These are phyloP conservation scores for Hydrophis major DNA, from an alignment of 2,797 vertebrate genomes.

Conservation along the genomic window DNA sequence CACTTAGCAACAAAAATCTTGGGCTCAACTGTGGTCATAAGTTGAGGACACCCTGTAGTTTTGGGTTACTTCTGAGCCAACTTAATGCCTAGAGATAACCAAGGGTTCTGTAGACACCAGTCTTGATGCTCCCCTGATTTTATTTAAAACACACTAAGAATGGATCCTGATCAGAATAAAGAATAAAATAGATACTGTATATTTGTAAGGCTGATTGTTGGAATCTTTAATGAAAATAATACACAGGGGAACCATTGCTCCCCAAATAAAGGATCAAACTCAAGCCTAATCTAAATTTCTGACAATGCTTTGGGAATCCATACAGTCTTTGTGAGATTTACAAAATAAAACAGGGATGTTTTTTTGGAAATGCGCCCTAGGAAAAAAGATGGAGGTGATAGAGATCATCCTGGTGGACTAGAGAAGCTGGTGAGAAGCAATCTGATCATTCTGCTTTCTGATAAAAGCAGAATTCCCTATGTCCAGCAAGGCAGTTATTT, in stretches of 20 bases:
- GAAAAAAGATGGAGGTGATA: background rate
- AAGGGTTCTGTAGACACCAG: background rate
- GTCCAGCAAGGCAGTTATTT: background rate
- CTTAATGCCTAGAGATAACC: background rate
- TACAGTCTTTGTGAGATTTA: background rate
- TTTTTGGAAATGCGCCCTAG: background rate
- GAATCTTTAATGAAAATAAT: background rate
- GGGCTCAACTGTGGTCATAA: too few relatives aligned
- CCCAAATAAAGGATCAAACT: background rate
- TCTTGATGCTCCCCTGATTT: background rate
- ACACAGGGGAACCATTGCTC: background rate
- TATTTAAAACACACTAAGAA: background rate
- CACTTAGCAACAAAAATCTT: too few relatives aligned
- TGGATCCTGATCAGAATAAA: background rate
- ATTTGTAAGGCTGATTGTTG: background rate
- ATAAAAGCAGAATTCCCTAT: background rate
- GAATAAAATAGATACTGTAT: background rate
- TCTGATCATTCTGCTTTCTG: background rate
- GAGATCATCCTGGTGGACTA: background rate
- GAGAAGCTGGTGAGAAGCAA: background rate
- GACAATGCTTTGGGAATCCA: background rate
- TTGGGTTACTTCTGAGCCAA: background rate
- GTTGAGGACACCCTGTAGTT: background rate
- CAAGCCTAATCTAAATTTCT: background rate
- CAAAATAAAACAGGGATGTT: background rate